These are phyloP conservation scores for Andrena marginata DNA, from an alignment of 2,888 invertebrate genomes.

Conservation along the genomic window DNA sequence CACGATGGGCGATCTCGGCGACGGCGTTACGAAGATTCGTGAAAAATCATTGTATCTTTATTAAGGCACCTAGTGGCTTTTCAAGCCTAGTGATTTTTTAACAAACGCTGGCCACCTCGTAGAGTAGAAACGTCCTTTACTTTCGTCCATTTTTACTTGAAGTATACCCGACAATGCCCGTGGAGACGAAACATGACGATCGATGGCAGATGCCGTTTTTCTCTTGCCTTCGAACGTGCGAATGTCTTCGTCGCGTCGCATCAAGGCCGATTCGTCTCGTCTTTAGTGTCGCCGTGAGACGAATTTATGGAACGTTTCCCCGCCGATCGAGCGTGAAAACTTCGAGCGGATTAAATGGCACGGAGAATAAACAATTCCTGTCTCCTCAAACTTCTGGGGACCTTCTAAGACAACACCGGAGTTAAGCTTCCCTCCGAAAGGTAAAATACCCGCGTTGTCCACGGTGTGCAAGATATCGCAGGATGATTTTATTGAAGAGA, in stretches of 20 bases:
- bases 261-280: conserved; percentile 55
- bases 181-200: conserved; percentile 56
- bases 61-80: not conserved
- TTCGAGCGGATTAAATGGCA: not conserved
- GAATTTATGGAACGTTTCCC: conserved; percentile 37
- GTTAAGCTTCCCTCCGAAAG: too few species aligned
- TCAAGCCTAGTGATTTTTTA: not conserved
- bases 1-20: not conserved
- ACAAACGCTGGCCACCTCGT: not conserved
- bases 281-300: conserved; percentile 42
- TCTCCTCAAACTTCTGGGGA: not conserved
- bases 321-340: not conserved
- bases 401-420: too few species aligned
- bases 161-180: conserved; percentile 12
- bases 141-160: conserved; percentile 5
- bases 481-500: not conserved
- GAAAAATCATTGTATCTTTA: not conserved
- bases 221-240: conserved; percentile 51
- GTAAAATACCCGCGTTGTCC: too few species aligned
- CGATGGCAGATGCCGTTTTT: conserved; percentile 57
- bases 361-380: not conserved
- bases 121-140: not conserved
- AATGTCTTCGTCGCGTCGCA: conserved; percentile 51
- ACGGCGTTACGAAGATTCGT: not conserved
- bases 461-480: too few species aligned